Conservation (phyloP, 2,888 invertebrate species). For the Sepiola atlantica region DNA sequence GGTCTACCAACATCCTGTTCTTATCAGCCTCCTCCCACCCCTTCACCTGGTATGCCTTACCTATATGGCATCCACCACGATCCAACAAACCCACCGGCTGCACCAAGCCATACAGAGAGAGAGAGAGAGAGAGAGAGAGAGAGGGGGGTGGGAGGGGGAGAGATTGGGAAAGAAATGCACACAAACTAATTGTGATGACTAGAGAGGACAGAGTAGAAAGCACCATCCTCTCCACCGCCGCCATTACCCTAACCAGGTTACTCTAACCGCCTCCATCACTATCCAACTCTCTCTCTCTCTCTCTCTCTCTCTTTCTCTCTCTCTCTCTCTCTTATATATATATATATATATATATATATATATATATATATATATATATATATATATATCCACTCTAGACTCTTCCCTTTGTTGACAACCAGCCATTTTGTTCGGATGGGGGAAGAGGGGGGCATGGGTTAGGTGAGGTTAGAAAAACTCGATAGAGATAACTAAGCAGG, state of each 20-base stretch:
- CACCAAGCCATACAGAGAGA: background rate
- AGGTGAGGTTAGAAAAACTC: background rate
- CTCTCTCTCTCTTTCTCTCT: too few relatives aligned
- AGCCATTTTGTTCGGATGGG: background rate
- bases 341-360: too few relatives aligned
- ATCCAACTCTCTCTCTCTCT: background rate
- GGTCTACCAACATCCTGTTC: background rate
- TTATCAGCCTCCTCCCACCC: background rate
- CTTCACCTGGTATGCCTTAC: background rate
- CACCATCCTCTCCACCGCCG: background rate
- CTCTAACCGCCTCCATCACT: background rate
- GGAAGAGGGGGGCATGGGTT: background rate
- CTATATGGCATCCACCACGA: background rate
- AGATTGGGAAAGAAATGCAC: background rate
- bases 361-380: too few relatives aligned
- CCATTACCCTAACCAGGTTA: background rate
- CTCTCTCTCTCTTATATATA: too few relatives aligned
- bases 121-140: background rate
- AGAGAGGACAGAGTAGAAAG: background rate
- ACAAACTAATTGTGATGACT: background rate
- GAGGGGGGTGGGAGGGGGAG: background rate
- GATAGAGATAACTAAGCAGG: background rate
- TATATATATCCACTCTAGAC: too few relatives aligned
- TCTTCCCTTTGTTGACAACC: background rate
- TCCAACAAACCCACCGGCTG: background rate